These are phyloP conservation scores for Lacerta viridis DNA, from an alignment of 2,797 vertebrate species.

Conservation along the genomic window DNA sequence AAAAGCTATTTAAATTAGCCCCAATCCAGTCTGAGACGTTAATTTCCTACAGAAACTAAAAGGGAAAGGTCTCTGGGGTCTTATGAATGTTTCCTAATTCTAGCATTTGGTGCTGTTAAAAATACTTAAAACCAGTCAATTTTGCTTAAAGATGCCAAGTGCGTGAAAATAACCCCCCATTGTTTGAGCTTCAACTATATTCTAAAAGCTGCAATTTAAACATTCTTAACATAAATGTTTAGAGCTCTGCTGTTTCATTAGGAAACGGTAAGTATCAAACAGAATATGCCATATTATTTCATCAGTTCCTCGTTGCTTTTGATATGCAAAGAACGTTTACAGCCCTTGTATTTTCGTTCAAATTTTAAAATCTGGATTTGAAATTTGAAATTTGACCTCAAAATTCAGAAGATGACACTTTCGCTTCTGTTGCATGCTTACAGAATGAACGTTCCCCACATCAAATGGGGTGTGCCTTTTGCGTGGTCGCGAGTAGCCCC, in stretches of 20 bases:
- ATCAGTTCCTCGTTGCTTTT: not conserved
- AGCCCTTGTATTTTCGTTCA: not conserved
- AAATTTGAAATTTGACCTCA: not conserved
- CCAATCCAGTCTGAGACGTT: constrained; percentile 31
- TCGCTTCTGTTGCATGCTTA: no score
- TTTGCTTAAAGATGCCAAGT: constrained; percentile 38
- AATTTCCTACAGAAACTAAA: constrained; percentile 45
- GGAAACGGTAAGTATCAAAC: not conserved
- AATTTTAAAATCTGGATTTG: not conserved
- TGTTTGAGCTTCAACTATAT: constrained; percentile 17
- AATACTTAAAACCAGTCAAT: constrained; percentile 29
- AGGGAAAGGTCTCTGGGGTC: constrained; percentile 19
- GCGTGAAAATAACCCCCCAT: constrained; percentile 37
- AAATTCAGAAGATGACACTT: not conserved
- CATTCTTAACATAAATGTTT: not conserved
- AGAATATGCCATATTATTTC: not conserved
- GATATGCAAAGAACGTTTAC: not conserved
- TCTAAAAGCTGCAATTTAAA: constrained; percentile 30
- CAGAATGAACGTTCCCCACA: no score
- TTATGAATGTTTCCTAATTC: constrained; percentile 33
- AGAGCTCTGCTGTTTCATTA: constrained; percentile 35
- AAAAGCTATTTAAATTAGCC: constrained; percentile 47
- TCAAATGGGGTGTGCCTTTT: no score
- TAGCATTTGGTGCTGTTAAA: constrained; percentile 13
- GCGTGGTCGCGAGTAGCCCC: no score